phyloP scores from a whole-genome alignment of 2,888 invertebrate species.

The Zygaena filipendulae region DNA sequence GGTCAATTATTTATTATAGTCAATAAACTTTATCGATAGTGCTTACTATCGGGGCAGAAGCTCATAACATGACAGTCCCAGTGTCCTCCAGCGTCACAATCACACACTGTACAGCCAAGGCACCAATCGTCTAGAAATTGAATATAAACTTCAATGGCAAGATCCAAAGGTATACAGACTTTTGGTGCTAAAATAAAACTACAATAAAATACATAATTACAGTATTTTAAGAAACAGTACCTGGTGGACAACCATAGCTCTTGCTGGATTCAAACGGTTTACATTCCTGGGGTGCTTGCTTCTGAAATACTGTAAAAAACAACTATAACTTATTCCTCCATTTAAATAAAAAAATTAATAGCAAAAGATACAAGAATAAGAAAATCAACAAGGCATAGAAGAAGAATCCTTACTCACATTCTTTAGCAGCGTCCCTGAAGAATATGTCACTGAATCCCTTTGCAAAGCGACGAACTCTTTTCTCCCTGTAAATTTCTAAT shows the following conservation, averaged over 20 bases:
- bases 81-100: conserved; percentile 38
- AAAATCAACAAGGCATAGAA: too few species aligned
- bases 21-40: too few species aligned
- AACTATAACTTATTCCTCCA: too few species aligned
- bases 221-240: too few species aligned
- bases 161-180: too few species aligned
- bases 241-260: conserved; percentile 50
- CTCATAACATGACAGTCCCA: conserved; percentile 52
- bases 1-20: too few species aligned
- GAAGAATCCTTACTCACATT: conserved; percentile 34
- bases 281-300: conserved; percentile 27
- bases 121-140: conserved; percentile 53
- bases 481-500: conserved; percentile 26
- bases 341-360: too few species aligned
- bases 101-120: conserved; percentile 47
- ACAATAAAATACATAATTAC: too few species aligned
- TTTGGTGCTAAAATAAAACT: too few species aligned
- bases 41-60: conserved; percentile 46
- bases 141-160: too few species aligned
- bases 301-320: conserved; percentile 33
- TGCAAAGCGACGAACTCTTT: conserved; percentile 30
- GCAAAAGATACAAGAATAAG: too few species aligned
- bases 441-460: conserved; percentile 29
- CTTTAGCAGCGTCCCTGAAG: conserved; percentile 34
- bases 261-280: conserved; percentile 40